Percentiles rank a stretch among this genome's conserved stretches.
These are phyloP conservation scores for Gulo gulo DNA, from an alignment of 2,113 vertebrate genomes.

Conservation along the genomic window DNA sequence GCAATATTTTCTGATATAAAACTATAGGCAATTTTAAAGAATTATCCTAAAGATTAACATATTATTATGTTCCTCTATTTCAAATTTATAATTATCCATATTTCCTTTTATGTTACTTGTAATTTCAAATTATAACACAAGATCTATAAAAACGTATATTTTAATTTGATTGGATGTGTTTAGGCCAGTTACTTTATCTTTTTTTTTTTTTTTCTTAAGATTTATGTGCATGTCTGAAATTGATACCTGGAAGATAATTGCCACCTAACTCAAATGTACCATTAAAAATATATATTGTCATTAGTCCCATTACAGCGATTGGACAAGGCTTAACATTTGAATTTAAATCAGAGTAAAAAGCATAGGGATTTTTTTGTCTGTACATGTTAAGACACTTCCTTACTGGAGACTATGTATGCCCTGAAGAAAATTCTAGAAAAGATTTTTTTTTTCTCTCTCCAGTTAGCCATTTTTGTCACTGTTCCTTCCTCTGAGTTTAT, in stretches of 20 bases:
- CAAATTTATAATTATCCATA: conserved; percentile 62
- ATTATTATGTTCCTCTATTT: conserved; percentile 52
- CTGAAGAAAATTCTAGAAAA: conserved; percentile 23
- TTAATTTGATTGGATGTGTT: conserved; percentile 42
- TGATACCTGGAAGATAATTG: background rate
- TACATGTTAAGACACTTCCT: conserved; percentile 6
- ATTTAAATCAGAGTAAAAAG: conserved; percentile 32
- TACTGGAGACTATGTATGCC: background rate
- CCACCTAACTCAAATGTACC: background rate
- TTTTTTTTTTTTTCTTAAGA: background rate
- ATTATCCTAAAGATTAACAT: conserved; percentile 65
- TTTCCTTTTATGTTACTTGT: conserved; percentile 37
- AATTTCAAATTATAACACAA: conserved; percentile 54
- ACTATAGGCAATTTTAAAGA: conserved; percentile 53
- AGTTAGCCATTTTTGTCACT: background rate
- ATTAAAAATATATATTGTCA: background rate
- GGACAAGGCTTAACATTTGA: background rate
- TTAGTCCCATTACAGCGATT: background rate
- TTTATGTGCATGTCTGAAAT: conserved; percentile 35
- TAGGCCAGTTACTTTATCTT: background rate
- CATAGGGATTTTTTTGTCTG: background rate
- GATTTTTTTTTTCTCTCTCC: background rate
- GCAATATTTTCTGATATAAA: conserved; percentile 53
- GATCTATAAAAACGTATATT: conserved; percentile 2
- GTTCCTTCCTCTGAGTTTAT: background rate